These are phyloP conservation scores for Noctuana brunneofusca DNA, from an alignment of 2,888 invertebrate genomes.

Conservation along the genomic window DNA sequence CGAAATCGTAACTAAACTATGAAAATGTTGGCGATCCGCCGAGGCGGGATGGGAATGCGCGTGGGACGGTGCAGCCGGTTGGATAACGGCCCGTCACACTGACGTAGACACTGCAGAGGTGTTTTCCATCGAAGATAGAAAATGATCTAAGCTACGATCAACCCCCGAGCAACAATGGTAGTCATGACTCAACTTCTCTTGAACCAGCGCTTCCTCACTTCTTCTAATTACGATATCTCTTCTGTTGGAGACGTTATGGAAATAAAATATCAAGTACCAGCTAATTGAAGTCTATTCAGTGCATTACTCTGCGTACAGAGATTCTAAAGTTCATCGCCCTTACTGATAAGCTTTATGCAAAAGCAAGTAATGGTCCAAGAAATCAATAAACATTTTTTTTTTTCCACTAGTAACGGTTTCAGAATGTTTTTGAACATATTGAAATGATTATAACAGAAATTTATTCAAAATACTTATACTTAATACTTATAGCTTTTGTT, in stretches of 20 bases:
- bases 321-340: constrained; percentile 28
- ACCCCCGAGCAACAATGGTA: constrained; percentile 26
- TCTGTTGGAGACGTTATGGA: neutral
- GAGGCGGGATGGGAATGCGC: constrained; percentile 77
- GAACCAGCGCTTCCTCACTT: neutral
- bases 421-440: no score
- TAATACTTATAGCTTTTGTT: no score
- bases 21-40: constrained; percentile 77
- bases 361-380: neutral
- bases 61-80: constrained; percentile 74
- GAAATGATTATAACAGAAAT: no score
- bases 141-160: constrained; percentile 41
- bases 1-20: constrained; percentile 83
- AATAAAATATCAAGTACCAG: neutral
- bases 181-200: constrained; percentile 11
- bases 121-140: constrained; percentile 77
- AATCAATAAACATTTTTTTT: no score
- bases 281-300: constrained; percentile 3
- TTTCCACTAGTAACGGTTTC: no score
- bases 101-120: constrained; percentile 78
- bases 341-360: constrained; percentile 16
- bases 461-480: no score
- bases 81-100: constrained; percentile 70
- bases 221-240: neutral
- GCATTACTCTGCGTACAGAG: constrained; percentile 4